Conservation (phyloP, 2,888 invertebrate genomes). For the Spilarctia lutea region DNA sequence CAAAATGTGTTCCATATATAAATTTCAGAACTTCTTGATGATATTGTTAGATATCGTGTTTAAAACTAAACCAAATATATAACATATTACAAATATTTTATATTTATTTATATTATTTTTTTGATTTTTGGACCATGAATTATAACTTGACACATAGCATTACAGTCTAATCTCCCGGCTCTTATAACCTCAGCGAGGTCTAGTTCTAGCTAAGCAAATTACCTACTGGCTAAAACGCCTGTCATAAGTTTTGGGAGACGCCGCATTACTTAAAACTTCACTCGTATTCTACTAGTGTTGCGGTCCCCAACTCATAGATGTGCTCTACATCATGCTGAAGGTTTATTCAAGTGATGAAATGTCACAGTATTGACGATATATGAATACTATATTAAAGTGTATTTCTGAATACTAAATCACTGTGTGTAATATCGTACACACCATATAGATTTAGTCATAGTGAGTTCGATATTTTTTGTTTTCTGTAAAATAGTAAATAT, state of each 20-base stretch:
- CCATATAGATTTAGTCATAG: background rate
- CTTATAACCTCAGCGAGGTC: background rate
- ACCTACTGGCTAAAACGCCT: slow-evolving; percentile 7
- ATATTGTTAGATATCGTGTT: background rate
- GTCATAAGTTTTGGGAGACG: background rate
- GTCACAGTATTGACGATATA: background rate
- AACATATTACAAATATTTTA: no score
- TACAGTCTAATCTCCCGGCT: background rate
- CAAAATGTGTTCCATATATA: no score
- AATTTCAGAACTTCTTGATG: no score
- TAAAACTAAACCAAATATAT: background rate
- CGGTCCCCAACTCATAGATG: slow-evolving; percentile 3
- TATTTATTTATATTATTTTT: no score
- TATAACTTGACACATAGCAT: background rate
- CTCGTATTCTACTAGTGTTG: slow-evolving; percentile 11
- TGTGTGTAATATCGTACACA: background rate
- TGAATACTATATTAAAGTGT: background rate
- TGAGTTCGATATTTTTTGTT: background rate
- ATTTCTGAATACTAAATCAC: background rate
- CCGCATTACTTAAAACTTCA: slow-evolving; percentile 17
- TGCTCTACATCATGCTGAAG: background rate
- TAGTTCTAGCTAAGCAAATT: slow-evolving; percentile 12
- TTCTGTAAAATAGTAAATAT: background rate
- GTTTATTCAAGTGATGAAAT: background rate
- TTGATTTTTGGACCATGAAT: no score